Evolutionary conservation across 1,140 invertebrate species (phyloP), one percentile per base, ranked within the genome.

Genomic region (Acromyrmex echinatior): DNA sequence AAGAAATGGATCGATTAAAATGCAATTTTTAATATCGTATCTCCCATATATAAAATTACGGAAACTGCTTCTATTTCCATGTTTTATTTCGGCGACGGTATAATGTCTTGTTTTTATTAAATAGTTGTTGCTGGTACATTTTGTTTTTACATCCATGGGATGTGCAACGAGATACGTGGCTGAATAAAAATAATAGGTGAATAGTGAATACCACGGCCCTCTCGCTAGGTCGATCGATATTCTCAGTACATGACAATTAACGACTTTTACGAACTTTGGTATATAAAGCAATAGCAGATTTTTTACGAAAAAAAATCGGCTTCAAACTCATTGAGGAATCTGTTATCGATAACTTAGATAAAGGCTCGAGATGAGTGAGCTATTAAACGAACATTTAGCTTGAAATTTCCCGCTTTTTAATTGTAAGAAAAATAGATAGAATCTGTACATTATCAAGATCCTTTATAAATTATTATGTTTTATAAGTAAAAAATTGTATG

Each of bases 111-210:
- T 76, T 84, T 84, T 84, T 84, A 62, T 84, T 84, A 84, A 84
- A 84, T 84, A 84, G 68, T 87, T 80, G 86, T 86, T 88, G 86
- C 45, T 39, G 76, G 84, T 87, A 39, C 85, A 77, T 76, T 86
- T 86, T 60, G 81, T 81, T 86, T 85, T 87, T 87, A 87, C 81
- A 81, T 87, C 53, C 85, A 81, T 56, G 28, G n/a, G 31, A 81
- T 58, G 35, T n/a, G 78, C 49, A 81, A 81, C 63, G 49, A 81
- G 49, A 81, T 71, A 87, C 88, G 84, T 84, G 71, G 53, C 66
- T 87, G 80, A 86, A 91, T 90, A 87, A 91, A 90, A 88, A 87
- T 89, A 89, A 91, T 89, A 85, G 86, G 70, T 80, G 86, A 81
- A 89, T 79, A 25, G 70, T 80, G 86, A 81, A 89, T 79, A 25